phyloP scores from a whole-genome alignment of 2,888 invertebrate species.

The Hylaea fasciaria region DNA sequence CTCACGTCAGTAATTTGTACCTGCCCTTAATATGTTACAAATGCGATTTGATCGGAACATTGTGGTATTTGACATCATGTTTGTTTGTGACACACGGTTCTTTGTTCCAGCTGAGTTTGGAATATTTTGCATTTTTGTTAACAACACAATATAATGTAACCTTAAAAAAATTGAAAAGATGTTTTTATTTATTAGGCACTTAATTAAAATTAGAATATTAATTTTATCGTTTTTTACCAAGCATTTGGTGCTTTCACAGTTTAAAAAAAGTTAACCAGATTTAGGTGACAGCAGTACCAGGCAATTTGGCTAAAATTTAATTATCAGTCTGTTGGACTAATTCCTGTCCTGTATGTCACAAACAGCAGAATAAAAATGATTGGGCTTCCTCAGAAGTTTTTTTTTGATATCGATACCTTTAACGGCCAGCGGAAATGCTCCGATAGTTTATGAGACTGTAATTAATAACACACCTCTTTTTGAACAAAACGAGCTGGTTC shows the following conservation, averaged over 20 bases:
- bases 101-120: neutral
- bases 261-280: no score
- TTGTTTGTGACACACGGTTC: slow-evolving; percentile 32
- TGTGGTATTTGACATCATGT: slow-evolving; percentile 47
- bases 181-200: no score
- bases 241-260: no score
- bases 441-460: slow-evolving; percentile 5
- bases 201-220: no score
- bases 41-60: slow-evolving; percentile 61
- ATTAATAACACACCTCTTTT: neutral
- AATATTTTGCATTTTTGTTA: neutral
- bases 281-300: no score
- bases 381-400: slow-evolving; percentile 55
- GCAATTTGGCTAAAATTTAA: no score
- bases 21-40: slow-evolving; percentile 66
- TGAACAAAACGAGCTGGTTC: no score
- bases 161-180: neutral
- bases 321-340: neutral
- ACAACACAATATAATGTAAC: neutral
- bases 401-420: slow-evolving; percentile 17
- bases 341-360: slow-evolving; percentile 2
- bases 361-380: slow-evolving; percentile 52
- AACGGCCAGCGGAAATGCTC: slow-evolving; percentile 6
- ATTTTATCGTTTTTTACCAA: no score
- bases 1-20: slow-evolving; percentile 78